Percentiles rank a stretch among this genome's conserved stretches.
These are phyloP conservation scores for Creontiades dilutus DNA, from an alignment of 2,888 invertebrate species.

Conservation along the genomic window DNA sequence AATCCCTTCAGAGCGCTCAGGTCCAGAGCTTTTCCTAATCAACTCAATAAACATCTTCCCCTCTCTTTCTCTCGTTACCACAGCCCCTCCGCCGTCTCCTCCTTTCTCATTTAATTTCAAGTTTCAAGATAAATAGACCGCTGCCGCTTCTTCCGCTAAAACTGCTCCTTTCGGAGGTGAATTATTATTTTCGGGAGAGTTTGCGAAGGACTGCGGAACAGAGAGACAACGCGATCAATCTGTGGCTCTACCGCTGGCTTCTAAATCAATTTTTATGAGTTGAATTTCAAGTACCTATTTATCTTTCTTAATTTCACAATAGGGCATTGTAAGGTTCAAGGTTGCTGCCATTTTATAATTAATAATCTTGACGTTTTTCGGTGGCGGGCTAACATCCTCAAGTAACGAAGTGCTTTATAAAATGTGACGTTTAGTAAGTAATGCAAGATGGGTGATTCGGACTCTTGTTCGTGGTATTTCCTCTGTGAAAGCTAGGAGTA, in stretches of 20 bases:
- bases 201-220: background rate
- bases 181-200: conserved; percentile 23
- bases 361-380: too few species aligned
- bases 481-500: too few species aligned
- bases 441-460: too few species aligned
- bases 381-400: too few species aligned
- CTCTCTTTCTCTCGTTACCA: background rate
- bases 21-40: conserved; percentile 32
- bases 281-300: too few species aligned
- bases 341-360: too few species aligned
- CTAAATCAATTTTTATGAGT: background rate
- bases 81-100: background rate
- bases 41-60: conserved; percentile 40
- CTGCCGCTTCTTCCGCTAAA: background rate
- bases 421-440: too few species aligned
- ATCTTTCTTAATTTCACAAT: too few species aligned
- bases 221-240: conserved; percentile 2
- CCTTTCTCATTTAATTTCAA: background rate
- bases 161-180: background rate
- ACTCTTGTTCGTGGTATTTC: too few species aligned
- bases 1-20: conserved; percentile 35
- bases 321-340: too few species aligned
- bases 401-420: too few species aligned
- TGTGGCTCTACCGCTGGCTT: background rate
- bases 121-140: conserved; percentile 32